Evolutionary conservation across 2,888 invertebrate genomes (phyloP), one percentile per base, ranked within the genome.

Genomic region (Orthosia gracilis): DNA sequence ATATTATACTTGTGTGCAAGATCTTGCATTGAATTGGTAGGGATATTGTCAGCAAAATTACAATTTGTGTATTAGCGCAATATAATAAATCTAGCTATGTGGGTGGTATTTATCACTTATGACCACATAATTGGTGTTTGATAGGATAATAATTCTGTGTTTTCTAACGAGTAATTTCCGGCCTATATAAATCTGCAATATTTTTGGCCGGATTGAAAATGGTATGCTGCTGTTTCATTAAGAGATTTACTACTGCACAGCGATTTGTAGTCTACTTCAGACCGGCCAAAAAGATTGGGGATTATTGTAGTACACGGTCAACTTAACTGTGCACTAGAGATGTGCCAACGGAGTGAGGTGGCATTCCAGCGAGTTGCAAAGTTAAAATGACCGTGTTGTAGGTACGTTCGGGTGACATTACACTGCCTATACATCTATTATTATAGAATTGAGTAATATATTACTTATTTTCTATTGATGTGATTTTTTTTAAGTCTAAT

Each of bases 1-100:
- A 78, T 86, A 87, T 76, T 80, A 76, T 77, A 89, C 82, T 87
- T 82, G 81, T 85, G 82, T 85, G 82, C 77, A 82, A 83, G 76
- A 78, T 68, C 75, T 82, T 82, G 80, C 73, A 26, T 26, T 26
- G 64, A 69, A 75, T 72, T 69, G 52, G 64, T 76, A 81, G 64
- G 64, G 54, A 65, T 73, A 73, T 63, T 76, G 49, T 73, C 66
- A 74, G 74, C 54, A 77, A 82, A 73, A 69, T 73, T 76, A 68
- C 69, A 59, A 71, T 66, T 9, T 69, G 79, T 76, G 68, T 74
- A 78, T 62, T 64, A 66, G 59, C 69, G 69, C 49, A 71, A 64
- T 75, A 57, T 55, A 68, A 62, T 65, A 47, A 55, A 64, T 54
- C 21, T 69, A 82, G 50, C 55, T 45, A 58, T 64, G 71, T 67